Conservation (phyloP, 37 sponge, comb jelly and placozoan genomes). For the Crambe crambe region DNA sequence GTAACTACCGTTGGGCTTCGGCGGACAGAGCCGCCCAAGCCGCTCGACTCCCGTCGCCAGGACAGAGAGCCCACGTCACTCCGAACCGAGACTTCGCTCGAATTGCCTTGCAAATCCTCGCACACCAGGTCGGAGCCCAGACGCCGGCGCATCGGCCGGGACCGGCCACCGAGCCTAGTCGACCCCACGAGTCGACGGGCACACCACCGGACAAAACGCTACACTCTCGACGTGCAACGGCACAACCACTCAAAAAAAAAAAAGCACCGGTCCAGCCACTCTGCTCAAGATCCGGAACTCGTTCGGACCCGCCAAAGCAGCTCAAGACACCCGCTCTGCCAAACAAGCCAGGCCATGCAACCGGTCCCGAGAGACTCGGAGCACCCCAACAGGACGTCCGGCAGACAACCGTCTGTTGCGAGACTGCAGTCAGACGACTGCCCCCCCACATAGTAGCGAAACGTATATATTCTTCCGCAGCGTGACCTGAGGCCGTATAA, state of each 20-base stretch:
- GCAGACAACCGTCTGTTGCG: neutral
- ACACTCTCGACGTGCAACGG: neutral
- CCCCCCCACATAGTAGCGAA: too few species aligned
- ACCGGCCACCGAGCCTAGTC: neutral
- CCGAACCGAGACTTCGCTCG: neutral
- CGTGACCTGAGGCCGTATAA: too few species aligned
- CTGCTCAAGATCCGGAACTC: neutral
- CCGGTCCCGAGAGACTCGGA: neutral
- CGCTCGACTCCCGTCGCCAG: neutral
- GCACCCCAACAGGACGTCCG: neutral
- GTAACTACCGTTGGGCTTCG: conserved; percentile 41
- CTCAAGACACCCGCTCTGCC: neutral
- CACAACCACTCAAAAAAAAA: neutral
- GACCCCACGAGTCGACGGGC: neutral
- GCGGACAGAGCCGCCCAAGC: neutral
- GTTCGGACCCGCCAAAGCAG: neutral
- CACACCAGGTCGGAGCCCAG: neutral
- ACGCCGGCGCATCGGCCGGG: neutral
- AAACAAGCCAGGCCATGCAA: neutral
- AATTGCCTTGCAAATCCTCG: conserved; percentile 1
- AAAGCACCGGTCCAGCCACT: neutral
- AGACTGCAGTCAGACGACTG: neutral
- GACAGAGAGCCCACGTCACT: neutral
- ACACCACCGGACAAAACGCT: neutral
- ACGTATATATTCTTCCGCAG: too few species aligned